These are phyloP conservation scores for Virgularia gustaviana DNA, from an alignment of 92 coral and sea anemone genomes.

Conservation along the genomic window DNA sequence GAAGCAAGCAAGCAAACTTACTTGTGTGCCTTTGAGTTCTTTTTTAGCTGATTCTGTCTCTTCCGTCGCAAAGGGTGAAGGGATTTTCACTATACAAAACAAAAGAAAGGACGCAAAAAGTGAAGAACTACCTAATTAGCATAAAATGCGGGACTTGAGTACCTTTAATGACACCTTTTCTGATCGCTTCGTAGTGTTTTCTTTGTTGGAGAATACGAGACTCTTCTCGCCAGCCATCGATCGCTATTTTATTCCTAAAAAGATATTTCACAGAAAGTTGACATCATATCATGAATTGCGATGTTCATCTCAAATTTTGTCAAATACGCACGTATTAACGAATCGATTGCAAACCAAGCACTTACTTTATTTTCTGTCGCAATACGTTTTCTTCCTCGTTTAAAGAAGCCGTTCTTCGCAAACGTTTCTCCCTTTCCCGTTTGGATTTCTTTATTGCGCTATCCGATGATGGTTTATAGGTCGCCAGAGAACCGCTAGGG, in stretches of 20 bases:
- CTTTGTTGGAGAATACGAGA: slow-evolving; percentile 68
- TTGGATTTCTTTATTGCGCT: slow-evolving; percentile 73
- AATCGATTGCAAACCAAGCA: slow-evolving; percentile 18
- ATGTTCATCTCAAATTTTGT: neutral
- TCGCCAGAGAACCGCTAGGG: too few relatives aligned
- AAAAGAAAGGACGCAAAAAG: neutral
- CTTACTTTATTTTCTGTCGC: slow-evolving; percentile 81
- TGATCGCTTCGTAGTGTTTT: slow-evolving; percentile 70
- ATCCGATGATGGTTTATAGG: slow-evolving; percentile 32
- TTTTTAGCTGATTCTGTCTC: slow-evolving; percentile 5
- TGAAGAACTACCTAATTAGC: neutral
- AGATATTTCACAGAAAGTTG: too few relatives aligned
- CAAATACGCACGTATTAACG: neutral
- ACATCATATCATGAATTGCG: neutral
- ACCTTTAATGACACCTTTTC: slow-evolving; percentile 67
- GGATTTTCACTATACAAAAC: slow-evolving; percentile 60
- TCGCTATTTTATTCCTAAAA: slow-evolving; percentile 74
- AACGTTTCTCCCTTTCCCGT: slow-evolving; percentile 68
- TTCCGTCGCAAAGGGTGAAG: slow-evolving; percentile 89
- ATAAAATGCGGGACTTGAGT: neutral
- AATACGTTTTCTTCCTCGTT: slow-evolving; percentile 78
- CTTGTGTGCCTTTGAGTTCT: slow-evolving; percentile 13
- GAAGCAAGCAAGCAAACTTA: neutral
- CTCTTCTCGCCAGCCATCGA: slow-evolving; percentile 82
- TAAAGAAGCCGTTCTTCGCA: slow-evolving; percentile 69